These are phyloP conservation scores for Phasianus colchicus DNA, from an alignment of 2,113 vertebrate species.

Conservation along the genomic window DNA sequence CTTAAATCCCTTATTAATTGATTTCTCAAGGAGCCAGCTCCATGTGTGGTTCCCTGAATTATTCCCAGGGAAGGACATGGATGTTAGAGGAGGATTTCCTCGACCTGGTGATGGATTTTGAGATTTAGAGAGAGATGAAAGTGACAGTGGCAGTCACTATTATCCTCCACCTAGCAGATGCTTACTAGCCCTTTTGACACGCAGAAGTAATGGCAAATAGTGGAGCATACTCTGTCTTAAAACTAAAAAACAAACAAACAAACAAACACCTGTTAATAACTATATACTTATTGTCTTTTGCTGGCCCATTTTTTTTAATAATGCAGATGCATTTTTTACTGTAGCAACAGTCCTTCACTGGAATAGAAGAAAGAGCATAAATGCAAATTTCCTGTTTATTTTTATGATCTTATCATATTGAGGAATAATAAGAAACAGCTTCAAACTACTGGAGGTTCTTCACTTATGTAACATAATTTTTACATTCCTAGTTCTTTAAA, in stretches of 20 bases:
- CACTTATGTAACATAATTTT: background rate
- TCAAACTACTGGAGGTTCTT: background rate
- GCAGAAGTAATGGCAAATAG: slow-evolving; percentile 10
- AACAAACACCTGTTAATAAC: background rate
- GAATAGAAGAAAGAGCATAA: background rate
- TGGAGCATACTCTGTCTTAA: background rate
- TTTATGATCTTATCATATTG: background rate
- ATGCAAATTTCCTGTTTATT: background rate
- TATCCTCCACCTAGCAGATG: slow-evolving; percentile 70
- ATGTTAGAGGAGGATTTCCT: slow-evolving; percentile 70
- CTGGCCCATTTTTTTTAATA: background rate
- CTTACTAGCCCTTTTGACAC: slow-evolving; percentile 55
- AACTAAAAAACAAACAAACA: background rate
- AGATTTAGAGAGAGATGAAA: slow-evolving; percentile 79
- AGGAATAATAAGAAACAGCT: background rate
- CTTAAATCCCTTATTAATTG: background rate
- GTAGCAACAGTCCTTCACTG: background rate
- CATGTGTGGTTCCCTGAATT: slow-evolving; percentile 32
- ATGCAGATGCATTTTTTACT: background rate
- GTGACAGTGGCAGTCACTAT: slow-evolving; percentile 73
- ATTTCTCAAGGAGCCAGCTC: slow-evolving; percentile 1
- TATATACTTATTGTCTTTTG: background rate
- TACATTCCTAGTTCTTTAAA: background rate
- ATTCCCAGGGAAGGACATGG: slow-evolving; percentile 48
- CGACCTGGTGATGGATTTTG: slow-evolving; percentile 77